Evolutionary conservation across 1,140 invertebrate species (phyloP).

Genomic region (Dendroctonus ponderosae): DNA sequence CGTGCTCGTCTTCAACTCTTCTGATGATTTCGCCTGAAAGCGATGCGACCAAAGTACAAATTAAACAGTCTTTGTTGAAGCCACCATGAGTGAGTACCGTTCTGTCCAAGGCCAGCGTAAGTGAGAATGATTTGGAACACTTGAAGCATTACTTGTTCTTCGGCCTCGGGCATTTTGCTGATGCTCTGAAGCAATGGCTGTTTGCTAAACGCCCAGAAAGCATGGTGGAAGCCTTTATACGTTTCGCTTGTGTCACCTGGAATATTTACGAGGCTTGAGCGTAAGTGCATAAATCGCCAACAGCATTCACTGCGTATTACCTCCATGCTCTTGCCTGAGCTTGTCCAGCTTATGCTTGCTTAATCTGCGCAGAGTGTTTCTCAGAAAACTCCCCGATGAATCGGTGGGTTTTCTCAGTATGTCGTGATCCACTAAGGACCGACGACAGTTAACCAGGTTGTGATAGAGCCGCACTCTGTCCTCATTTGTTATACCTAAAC

Average conservation of each 20-base stretch:
- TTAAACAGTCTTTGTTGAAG: neutral
- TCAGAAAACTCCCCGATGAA: slow-evolving; percentile 73
- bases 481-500: slow-evolving; percentile 69
- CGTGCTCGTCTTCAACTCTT: slow-evolving; percentile 80
- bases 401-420: slow-evolving; percentile 80
- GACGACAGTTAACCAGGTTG: slow-evolving; percentile 74
- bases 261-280: neutral
- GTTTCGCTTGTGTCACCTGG: slow-evolving; percentile 67
- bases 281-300: too few relatives aligned
- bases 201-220: slow-evolving; percentile 89
- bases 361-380: slow-evolving; percentile 82
- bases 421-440: slow-evolving; percentile 80
- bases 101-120: slow-evolving; percentile 81
- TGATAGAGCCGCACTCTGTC: slow-evolving; percentile 79
- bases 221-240: slow-evolving; percentile 82
- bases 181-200: slow-evolving; percentile 77
- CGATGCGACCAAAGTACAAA: slow-evolving; percentile 1
- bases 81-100: slow-evolving; percentile 52
- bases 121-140: slow-evolving; percentile 74
- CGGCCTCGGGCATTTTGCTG: slow-evolving; percentile 78
- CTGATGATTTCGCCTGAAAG: slow-evolving; percentile 49
- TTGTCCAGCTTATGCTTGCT: slow-evolving; percentile 87
- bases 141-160: slow-evolving; percentile 81
- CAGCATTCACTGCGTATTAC: slow-evolving; percentile 42
- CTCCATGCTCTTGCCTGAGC: slow-evolving; percentile 74